Percentiles rank a stretch among this genome's conserved stretches.
Evolutionary conservation across 2,888 invertebrate species (phyloP).

Genomic region (Temnothorax rugatulus): DNA sequence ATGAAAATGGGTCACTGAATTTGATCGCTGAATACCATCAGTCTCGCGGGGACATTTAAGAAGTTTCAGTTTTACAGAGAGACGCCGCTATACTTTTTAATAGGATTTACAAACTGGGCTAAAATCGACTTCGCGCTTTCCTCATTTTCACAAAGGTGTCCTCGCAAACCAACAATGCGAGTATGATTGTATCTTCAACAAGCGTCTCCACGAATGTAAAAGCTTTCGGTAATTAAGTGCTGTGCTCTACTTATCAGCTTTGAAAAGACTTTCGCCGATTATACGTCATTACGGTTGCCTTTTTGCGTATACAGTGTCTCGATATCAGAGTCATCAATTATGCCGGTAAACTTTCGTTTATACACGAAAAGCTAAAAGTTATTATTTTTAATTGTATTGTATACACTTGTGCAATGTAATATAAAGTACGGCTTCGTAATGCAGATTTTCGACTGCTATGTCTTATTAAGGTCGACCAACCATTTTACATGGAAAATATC

Average conservation of each 20-base stretch:
- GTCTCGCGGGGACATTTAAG: slow-evolving; percentile 51
- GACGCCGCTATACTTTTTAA: slow-evolving; percentile 55
- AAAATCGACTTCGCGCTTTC: slow-evolving; percentile 53
- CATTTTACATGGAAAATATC: slow-evolving; percentile 19
- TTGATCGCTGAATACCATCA: slow-evolving; percentile 43
- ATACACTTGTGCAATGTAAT: background rate
- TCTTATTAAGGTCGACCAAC: background rate
- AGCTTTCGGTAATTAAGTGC: slow-evolving; percentile 10
- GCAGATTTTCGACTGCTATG: slow-evolving; percentile 1
- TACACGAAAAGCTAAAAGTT: background rate
- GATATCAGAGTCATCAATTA: background rate
- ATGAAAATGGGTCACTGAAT: slow-evolving; percentile 47
- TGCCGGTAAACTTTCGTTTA: background rate
- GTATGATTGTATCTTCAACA: background rate
- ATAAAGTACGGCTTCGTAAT: background rate
- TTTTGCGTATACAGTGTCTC: background rate
- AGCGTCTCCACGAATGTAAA: background rate
- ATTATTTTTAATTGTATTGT: background rate
- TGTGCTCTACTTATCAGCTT: background rate
- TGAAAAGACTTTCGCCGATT: slow-evolving; percentile 10
- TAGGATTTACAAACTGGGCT: slow-evolving; percentile 58
- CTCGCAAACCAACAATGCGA: slow-evolving; percentile 34
- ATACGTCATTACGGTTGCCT: background rate
- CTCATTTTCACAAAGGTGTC: slow-evolving; percentile 37
- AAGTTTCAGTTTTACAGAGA: slow-evolving; percentile 54